Conservation (phyloP, 2,113 vertebrate species). For the Pseudonaja textilis region DNA sequence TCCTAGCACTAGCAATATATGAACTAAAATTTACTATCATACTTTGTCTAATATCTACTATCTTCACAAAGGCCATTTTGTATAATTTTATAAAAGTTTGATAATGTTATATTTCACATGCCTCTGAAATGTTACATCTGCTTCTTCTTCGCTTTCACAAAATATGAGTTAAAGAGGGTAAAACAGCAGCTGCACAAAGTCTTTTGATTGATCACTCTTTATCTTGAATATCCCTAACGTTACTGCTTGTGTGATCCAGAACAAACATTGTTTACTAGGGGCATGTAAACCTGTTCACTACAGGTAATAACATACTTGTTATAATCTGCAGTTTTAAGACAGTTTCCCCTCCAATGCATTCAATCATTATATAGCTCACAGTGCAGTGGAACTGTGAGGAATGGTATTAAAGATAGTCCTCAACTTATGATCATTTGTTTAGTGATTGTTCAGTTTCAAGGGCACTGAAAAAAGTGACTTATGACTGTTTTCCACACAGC, state of each 20-base stretch:
- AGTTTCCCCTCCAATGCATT: background rate
- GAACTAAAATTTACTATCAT: background rate
- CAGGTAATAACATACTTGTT: background rate
- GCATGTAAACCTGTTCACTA: too few species aligned
- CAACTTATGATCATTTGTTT: too few species aligned
- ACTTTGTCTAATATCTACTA: background rate
- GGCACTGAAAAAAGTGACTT: too few species aligned
- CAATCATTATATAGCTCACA: background rate
- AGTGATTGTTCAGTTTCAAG: too few species aligned
- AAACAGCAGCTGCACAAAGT: background rate
- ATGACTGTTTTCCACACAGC: too few species aligned
- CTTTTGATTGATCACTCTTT: background rate
- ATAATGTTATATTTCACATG: background rate
- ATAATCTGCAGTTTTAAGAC: background rate
- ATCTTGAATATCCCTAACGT: background rate
- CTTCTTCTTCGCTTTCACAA: background rate
- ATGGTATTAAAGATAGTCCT: too few species aligned
- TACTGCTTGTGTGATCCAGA: background rate
- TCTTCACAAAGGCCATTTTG: background rate
- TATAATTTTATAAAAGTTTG: background rate
- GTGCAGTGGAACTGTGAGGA: background rate
- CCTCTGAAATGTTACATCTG: background rate
- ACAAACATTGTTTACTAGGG: background rate
- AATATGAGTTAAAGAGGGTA: background rate
- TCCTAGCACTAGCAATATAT: background rate